Conservation (phyloP, 2,888 invertebrate genomes). For the Chironomus riparius region DNA sequence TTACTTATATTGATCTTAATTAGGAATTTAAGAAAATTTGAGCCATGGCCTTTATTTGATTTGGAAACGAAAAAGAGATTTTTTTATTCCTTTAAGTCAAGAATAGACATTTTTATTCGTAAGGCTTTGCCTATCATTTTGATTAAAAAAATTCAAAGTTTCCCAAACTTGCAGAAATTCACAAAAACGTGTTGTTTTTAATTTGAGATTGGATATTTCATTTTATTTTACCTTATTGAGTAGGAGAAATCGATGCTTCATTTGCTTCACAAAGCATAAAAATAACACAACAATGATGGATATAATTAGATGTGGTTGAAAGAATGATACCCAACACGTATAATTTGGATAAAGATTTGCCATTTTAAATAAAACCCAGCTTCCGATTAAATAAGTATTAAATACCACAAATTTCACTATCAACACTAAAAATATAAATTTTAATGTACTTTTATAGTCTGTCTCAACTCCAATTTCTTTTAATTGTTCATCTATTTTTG, state of each 20-base stretch:
- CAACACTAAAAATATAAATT: slow-evolving; percentile 35
- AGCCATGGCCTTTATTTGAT: no score
- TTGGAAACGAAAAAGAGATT: no score
- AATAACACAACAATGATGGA: slow-evolving; percentile 39
- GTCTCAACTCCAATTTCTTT: slow-evolving; percentile 36
- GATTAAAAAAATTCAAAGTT: background rate
- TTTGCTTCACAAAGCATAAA: slow-evolving; percentile 37
- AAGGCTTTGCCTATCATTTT: no score
- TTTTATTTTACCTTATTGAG: slow-evolving; percentile 37
- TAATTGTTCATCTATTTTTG: slow-evolving; percentile 35
- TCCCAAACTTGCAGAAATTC: background rate
- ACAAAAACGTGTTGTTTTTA: no score
- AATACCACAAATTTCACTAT: slow-evolving; percentile 35
- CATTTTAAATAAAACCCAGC: slow-evolving; percentile 36
- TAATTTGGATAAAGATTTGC: slow-evolving; percentile 36
- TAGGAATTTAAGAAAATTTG: no score
- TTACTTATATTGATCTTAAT: no score
- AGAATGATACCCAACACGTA: slow-evolving; percentile 37
- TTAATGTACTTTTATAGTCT: slow-evolving; percentile 38
- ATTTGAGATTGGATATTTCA: background rate
- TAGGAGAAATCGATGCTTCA: slow-evolving; percentile 37
- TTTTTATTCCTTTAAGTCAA: no score
- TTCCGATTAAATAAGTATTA: slow-evolving; percentile 36
- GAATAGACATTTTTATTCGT: no score
- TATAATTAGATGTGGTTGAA: slow-evolving; percentile 38